phyloP scores from a whole-genome alignment of 2,888 invertebrate genomes.

The Meteorus cinctellus region DNA sequence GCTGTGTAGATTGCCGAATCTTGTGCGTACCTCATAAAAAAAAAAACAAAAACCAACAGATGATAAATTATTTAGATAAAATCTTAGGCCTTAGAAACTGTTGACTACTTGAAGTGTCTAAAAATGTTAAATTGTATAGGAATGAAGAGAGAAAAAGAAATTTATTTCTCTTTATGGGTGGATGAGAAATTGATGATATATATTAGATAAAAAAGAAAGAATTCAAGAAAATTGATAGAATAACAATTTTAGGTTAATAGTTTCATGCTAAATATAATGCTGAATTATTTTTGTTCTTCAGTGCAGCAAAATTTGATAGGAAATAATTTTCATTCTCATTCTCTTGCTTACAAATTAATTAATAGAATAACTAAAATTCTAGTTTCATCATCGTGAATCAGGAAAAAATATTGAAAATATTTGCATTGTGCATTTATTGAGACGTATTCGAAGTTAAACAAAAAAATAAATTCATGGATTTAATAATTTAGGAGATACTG shows the following conservation, averaged over 20 bases:
- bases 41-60: slow-evolving; percentile 11
- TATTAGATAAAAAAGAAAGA: slow-evolving; percentile 32
- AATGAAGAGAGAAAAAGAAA: slow-evolving; percentile 41
- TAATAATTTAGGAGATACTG: background rate
- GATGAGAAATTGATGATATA: slow-evolving; percentile 33
- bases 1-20: slow-evolving; percentile 50
- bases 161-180: slow-evolving; percentile 29
- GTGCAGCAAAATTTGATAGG: slow-evolving; percentile 35
- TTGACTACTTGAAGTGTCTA: slow-evolving; percentile 65
- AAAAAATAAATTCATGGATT: slow-evolving; percentile 35
- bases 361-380: background rate
- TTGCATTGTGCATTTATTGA: slow-evolving; percentile 31
- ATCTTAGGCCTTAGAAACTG: slow-evolving; percentile 66
- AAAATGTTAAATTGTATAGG: slow-evolving; percentile 61
- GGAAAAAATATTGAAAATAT: background rate
- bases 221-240: slow-evolving; percentile 15
- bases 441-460: slow-evolving; percentile 1
- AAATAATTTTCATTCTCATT: slow-evolving; percentile 21
- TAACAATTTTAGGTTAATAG: slow-evolving; percentile 7
- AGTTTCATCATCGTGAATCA: background rate
- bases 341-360: slow-evolving; percentile 5
- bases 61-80: slow-evolving; percentile 41
- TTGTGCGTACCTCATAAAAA: slow-evolving; percentile 59
- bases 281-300: slow-evolving; percentile 22
- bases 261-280: background rate